Evolutionary conservation across 2,113 vertebrate species (phyloP).

Genomic region (Pheucticus melanocephalus): DNA sequence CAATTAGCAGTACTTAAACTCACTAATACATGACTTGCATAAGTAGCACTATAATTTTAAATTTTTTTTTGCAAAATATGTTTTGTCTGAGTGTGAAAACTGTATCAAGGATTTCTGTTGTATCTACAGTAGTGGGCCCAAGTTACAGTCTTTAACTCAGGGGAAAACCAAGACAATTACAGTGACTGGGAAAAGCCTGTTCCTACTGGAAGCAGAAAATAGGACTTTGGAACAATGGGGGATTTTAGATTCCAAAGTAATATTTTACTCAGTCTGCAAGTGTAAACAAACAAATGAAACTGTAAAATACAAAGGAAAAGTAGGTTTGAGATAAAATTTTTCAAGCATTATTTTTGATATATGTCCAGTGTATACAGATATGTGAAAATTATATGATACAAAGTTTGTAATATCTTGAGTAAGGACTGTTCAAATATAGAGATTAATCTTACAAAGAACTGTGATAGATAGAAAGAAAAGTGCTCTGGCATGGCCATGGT

Average conservation of each 20-base stretch:
- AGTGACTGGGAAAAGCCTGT: neutral
- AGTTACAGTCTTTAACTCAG: neutral
- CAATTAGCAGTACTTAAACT: neutral
- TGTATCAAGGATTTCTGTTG: neutral
- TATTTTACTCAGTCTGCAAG: neutral
- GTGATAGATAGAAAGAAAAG: neutral
- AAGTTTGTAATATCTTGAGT: neutral
- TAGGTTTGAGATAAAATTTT: neutral
- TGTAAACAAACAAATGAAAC: neutral
- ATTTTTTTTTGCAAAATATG: neutral
- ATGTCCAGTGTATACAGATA: neutral
- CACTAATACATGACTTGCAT: neutral
- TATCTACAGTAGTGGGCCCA: neutral
- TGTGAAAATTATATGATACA: neutral
- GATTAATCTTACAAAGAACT: neutral
- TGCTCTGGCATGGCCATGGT: neutral
- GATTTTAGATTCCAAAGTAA: accelerated
- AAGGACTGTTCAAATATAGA: neutral
- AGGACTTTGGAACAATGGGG: neutral
- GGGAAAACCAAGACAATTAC: neutral
- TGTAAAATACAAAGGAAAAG: neutral
- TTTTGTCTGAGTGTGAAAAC: neutral
- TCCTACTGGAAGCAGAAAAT: neutral
- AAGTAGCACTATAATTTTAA: neutral
- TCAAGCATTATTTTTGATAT: neutral